phyloP scores from a whole-genome alignment of 2,888 invertebrate species.

The Brachynemurus nebulosus region DNA sequence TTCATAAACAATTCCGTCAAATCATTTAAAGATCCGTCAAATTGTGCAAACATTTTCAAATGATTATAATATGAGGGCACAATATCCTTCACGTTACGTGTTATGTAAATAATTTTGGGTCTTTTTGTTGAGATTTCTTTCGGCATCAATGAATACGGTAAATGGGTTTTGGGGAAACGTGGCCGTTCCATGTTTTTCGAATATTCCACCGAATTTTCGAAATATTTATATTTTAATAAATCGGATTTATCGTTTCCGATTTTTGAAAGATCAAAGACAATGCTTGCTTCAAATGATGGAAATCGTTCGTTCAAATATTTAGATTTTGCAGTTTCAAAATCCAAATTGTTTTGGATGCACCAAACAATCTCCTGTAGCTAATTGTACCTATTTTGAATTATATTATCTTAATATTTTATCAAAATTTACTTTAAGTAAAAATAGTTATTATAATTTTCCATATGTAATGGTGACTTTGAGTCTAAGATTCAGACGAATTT shows the following conservation, averaged over 20 bases:
- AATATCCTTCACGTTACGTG: not conserved
- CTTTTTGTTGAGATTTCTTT: not conserved
- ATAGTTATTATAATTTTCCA: too few relatives aligned
- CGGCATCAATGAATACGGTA: not conserved
- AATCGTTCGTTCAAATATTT: not conserved
- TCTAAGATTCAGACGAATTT: too few relatives aligned
- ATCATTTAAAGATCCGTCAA: not conserved
- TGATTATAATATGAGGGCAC: not conserved
- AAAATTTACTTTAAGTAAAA: too few relatives aligned
- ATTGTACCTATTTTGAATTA: too few relatives aligned
- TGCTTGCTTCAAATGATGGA: not conserved
- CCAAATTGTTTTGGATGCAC: not conserved
- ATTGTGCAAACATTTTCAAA: not conserved
- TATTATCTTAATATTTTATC: too few relatives aligned
- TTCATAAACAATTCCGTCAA: not conserved
- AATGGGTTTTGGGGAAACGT: not conserved
- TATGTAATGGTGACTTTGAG: too few relatives aligned
- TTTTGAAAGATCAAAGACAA: not conserved
- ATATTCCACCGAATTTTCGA: not conserved
- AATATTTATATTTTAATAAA: not conserved
- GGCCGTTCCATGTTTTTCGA: not conserved
- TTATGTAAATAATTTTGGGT: constrained; percentile 3
- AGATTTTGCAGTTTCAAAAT: not conserved
- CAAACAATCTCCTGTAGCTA: constrained; percentile 2
- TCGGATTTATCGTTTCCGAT: not conserved